Percentiles rank a stretch among this genome's conserved stretches.
phyloP scores from a whole-genome alignment of 2,113 vertebrate species.

The Ahaetulla prasina region DNA sequence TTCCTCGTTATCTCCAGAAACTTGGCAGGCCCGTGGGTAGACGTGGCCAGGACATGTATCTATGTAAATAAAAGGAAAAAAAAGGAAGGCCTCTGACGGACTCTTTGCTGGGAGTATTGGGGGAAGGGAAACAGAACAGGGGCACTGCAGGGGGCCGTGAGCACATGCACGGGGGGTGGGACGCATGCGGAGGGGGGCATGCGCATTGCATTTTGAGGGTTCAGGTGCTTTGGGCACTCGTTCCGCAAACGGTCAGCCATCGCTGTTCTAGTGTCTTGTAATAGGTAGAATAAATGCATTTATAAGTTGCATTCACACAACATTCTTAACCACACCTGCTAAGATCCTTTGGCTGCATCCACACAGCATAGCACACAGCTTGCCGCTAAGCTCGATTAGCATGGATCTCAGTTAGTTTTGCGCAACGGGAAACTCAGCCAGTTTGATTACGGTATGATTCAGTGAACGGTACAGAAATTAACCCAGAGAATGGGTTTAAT shows the following conservation, averaged over 20 bases:
- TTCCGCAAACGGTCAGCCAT: too few relatives aligned
- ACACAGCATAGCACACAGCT: neutral
- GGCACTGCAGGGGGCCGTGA: too few relatives aligned
- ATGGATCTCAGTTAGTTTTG: neutral
- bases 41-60: too few relatives aligned
- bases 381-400: neutral
- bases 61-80: too few relatives aligned
- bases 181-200: accelerated
- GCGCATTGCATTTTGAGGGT: too few relatives aligned
- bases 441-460: neutral
- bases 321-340: neutral
- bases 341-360: neutral
- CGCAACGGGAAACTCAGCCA: neutral
- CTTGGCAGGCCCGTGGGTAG: too few relatives aligned
- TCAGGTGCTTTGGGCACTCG: too few relatives aligned
- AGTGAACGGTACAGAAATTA: neutral
- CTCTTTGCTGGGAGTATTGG: too few relatives aligned
- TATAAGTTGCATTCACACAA: neutral
- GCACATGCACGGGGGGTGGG: too few relatives aligned
- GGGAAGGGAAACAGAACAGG: too few relatives aligned
- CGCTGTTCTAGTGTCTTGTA: neutral
- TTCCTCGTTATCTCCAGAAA: too few relatives aligned
- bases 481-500: neutral
- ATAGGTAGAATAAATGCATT: neutral
- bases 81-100: too few relatives aligned